These are phyloP conservation scores for Colius striatus DNA, from an alignment of 2,113 vertebrate species.

Conservation along the genomic window DNA sequence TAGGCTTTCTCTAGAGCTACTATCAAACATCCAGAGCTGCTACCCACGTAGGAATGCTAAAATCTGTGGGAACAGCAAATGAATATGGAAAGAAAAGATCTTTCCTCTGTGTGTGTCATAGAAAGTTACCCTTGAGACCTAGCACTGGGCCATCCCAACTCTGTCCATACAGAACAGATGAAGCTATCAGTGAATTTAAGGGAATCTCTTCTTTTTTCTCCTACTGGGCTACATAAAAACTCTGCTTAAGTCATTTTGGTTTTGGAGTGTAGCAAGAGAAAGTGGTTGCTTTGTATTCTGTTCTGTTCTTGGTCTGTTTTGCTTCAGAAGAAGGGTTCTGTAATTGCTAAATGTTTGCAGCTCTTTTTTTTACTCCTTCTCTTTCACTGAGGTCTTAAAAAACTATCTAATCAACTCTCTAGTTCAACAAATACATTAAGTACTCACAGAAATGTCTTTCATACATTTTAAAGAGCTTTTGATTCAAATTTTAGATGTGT, in stretches of 20 bases:
- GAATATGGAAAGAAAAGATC: background rate
- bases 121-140: background rate
- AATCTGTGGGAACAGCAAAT: background rate
- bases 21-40: background rate
- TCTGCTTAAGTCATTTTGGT: background rate
- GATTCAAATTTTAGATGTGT: background rate
- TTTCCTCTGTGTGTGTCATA: background rate
- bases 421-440: background rate
- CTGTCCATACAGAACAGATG: background rate
- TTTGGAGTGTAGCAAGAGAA: background rate
- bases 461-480: background rate
- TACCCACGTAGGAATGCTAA: background rate
- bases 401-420: background rate
- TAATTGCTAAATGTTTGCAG: slow-evolving; percentile 22
- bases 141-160: background rate
- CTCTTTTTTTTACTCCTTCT: background rate
- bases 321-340: background rate
- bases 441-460: background rate
- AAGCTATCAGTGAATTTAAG: background rate
- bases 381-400: background rate
- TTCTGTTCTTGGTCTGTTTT: background rate
- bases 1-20: background rate
- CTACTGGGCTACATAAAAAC: background rate
- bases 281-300: background rate
- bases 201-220: background rate